Percentiles rank a stretch among this genome's conserved stretches.
Conservation (phyloP, 2,113 vertebrate species). For the Syngnathus typhle region DNA sequence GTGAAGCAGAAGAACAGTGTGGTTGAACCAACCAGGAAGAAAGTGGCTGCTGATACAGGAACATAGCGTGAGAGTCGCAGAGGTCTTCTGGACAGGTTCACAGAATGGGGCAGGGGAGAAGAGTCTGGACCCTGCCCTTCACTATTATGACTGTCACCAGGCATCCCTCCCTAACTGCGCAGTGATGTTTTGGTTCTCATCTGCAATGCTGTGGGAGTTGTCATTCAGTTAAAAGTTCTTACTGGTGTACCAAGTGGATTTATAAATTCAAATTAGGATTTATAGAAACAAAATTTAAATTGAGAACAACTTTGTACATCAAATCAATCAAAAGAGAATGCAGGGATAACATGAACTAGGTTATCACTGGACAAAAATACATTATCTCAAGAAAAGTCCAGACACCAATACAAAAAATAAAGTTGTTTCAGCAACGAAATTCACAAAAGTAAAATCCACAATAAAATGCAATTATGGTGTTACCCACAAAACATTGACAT, state of each 20-base stretch:
- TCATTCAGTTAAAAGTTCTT: conserved; percentile 17
- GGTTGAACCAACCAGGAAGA: conserved; percentile 94
- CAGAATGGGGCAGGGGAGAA: conserved; percentile 65
- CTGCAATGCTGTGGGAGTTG: conserved; percentile 2
- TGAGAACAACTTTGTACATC: not conserved
- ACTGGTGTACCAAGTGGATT: not conserved
- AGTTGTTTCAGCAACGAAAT: not conserved
- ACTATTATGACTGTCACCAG: conserved; percentile 65
- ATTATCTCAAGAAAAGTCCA: not conserved
- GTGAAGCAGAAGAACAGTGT: conserved; percentile 98
- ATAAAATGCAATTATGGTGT: not conserved
- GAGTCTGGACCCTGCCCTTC: conserved; percentile 69
- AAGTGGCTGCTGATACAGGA: conserved; percentile 88
- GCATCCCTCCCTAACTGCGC: conserved; percentile 60
- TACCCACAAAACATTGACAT: not conserved
- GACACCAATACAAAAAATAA: not conserved
- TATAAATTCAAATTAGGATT: not conserved
- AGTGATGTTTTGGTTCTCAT: not conserved
- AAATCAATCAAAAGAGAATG: not conserved
- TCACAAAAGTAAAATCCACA: not conserved
- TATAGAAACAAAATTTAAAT: not conserved
- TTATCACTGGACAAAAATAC: not conserved
- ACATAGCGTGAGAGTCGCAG: conserved; percentile 84
- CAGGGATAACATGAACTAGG: not conserved
- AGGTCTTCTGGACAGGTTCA: conserved; percentile 72